A percentile compares a stretch with the other conserved stretches of the same genome.
phyloP scores from a whole-genome alignment of 2,113 vertebrate species.

The Panurus biarmicus region DNA sequence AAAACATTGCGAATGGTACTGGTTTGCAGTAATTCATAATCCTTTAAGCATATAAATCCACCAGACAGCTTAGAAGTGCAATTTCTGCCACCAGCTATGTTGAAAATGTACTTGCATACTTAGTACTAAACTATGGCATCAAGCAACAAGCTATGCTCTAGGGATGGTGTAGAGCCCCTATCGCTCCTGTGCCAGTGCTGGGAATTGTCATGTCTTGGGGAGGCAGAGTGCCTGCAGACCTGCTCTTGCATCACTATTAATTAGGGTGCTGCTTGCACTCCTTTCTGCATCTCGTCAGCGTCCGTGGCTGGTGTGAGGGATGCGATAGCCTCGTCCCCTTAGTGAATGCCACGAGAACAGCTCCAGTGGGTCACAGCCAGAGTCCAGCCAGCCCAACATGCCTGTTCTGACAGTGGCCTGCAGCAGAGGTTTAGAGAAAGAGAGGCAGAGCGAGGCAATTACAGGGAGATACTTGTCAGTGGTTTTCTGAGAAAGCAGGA shows the following conservation, averaged over 20 bases:
- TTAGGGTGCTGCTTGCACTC: conserved; percentile 1
- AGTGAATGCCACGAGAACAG: not conserved
- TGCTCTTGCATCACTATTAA: conserved; percentile 40
- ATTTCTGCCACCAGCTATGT: conserved; percentile 59
- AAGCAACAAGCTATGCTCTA: conserved; percentile 23
- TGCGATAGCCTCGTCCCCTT: not conserved
- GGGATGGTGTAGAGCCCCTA: conserved; percentile 1
- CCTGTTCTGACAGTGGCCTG: conserved; percentile 27
- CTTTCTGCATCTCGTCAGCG: conserved; percentile 30
- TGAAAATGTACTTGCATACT: conserved; percentile 35
- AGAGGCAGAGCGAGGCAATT: conserved; percentile 18
- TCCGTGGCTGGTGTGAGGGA: not conserved
- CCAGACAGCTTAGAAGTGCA: conserved; percentile 51
- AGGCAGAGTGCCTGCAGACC: conserved; percentile 21
- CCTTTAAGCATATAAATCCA: conserved; percentile 56
- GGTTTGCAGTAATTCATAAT: conserved; percentile 55
- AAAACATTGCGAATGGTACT: conserved; percentile 15
- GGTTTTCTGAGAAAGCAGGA: not conserved
- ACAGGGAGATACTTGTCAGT: not conserved
- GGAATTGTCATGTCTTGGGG: not conserved
- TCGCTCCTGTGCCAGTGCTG: not conserved
- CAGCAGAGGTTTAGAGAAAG: conserved; percentile 29
- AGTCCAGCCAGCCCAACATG: not conserved
- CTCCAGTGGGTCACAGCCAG: not conserved
- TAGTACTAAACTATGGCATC: conserved; percentile 36